Base-by-base conservation (phyloP, 2,888 invertebrate species). In the Synergus laeviventris region DNA sequence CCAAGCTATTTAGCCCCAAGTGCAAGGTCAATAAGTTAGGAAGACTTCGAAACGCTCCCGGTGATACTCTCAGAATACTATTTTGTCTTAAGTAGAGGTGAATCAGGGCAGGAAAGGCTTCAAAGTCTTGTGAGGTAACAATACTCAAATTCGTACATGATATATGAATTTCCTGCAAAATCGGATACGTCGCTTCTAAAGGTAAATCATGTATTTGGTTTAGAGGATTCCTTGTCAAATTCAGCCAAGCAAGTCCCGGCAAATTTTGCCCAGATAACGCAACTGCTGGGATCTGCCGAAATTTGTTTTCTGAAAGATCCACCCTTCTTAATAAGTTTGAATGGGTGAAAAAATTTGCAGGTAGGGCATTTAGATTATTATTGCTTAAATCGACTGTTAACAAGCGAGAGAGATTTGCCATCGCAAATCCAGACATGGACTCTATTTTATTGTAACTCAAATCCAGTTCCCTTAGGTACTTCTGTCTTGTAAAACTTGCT, bases 81-180 rank as follows among this genome's bases (percentile, higher is more conserved):
- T 97, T 97, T 84, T 94, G 93, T 36, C 93, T 93, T 73, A 97
- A 89, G 86, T 94, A 94, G 77, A 97, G 92, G 87, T 95, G 95
- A 84, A 95, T 94, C 54, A 97, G 91, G 0, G 95, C 94, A 16
- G 96, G 96, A 86, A 97, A 97, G 36, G 95, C 94, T 87, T 96
- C 96, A 86, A 97, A 97, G 88, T 97, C 97, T 89, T 95, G 96
- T 77, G 96, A 96, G 0, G 96, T 96, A 60, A 97, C 93, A 83
- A 97, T 95, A 38, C 94, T 96, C 70, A 97, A 92, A 89, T 97
- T 97, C 7, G 97, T 97, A 74, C 93, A 93, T 76, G 94, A 95
- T 85, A 96, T 94, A 88, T 96, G 94, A 77, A 96, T 92, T 90
- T 96, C 96, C 90, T 96, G 95, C 7, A 97, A 92, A 54, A 94